Evolutionary conservation across 2,113 vertebrate species (phyloP).

Genomic region (Camelus dromedarius): DNA sequence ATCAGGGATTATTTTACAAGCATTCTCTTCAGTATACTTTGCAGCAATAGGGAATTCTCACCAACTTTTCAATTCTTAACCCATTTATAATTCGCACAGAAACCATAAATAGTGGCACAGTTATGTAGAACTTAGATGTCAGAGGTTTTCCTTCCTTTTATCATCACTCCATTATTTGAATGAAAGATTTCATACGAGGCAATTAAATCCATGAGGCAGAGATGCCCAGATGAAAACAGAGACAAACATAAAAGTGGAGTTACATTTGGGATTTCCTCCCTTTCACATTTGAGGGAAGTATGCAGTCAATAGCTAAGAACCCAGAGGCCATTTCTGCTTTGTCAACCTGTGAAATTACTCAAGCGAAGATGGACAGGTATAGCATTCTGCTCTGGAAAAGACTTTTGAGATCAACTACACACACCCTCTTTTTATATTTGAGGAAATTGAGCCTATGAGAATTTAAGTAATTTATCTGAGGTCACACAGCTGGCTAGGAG

Average conservation of each 20-base stretch:
- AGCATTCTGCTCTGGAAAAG: neutral
- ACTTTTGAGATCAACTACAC: neutral
- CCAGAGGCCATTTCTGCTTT: neutral
- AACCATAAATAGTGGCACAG: neutral
- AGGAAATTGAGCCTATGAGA: neutral
- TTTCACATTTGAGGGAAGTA: neutral
- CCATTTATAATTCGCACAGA: neutral
- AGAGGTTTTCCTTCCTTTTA: neutral
- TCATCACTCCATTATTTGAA: neutral
- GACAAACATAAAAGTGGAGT: neutral
- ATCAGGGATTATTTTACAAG: conserved; percentile 1
- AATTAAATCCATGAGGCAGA: neutral
- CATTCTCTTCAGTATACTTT: neutral
- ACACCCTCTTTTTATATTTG: neutral
- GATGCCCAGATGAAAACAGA: neutral
- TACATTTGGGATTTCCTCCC: neutral
- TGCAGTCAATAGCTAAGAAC: neutral
- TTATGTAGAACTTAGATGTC: neutral
- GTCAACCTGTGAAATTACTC: neutral
- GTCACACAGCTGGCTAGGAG: neutral
- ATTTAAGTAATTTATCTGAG: neutral
- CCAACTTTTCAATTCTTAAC: neutral
- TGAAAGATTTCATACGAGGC: neutral
- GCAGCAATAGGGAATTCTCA: neutral
- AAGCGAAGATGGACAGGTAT: neutral